Evolutionary conservation across 2,113 vertebrate species (phyloP).

Genomic region (Tricholaema leucomelas): DNA sequence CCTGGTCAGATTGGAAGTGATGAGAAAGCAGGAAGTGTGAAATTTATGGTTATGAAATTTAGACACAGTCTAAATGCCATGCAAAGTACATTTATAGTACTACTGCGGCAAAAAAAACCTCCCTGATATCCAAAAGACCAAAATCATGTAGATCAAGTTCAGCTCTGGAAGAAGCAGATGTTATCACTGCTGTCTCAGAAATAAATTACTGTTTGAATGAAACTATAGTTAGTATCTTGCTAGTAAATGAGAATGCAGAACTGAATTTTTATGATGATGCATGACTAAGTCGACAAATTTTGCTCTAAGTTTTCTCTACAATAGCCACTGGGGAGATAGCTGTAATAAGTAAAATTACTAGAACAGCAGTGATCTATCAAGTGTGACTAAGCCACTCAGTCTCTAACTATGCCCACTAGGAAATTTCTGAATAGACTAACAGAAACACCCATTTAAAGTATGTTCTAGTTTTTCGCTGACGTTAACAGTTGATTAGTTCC

Average conservation of each 20-base stretch:
- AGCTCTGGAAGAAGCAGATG: neutral
- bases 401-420: neutral
- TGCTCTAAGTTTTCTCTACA: neutral
- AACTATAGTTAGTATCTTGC: neutral
- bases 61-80: neutral
- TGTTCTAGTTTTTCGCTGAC: neutral
- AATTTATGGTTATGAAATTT: neutral
- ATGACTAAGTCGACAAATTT: neutral
- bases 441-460: neutral
- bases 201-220: neutral
- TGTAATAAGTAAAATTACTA: neutral
- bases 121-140: neutral
- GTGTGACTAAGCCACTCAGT: neutral
- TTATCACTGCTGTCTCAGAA: neutral
- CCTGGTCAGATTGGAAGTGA: neutral
- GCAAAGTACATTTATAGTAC: neutral
- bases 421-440: neutral
- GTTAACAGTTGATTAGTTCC: neutral
- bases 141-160: neutral
- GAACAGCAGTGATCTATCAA: neutral
- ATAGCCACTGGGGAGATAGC: neutral
- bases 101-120: neutral
- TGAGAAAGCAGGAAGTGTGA: neutral
- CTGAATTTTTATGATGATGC: neutral
- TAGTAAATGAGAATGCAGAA: neutral